A percentile compares a stretch with the other conserved stretches of the same genome.
Conservation (phyloP, 37 sponge, comb jelly and placozoan species). For the Spongia lamella region DNA sequence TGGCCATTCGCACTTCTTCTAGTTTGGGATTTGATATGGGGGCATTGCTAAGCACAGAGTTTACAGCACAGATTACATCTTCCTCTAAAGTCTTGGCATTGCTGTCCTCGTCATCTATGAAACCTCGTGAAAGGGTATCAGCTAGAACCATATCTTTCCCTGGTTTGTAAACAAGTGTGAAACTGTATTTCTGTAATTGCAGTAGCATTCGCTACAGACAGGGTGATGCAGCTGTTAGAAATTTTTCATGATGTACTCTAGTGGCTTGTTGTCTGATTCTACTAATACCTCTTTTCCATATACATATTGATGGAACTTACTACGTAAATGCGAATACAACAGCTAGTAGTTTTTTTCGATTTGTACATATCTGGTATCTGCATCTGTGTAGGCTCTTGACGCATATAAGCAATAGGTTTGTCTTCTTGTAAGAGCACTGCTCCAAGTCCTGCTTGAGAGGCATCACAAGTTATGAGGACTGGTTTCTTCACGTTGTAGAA, state of each 20-base stretch:
- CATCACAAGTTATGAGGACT: conserved; percentile 34
- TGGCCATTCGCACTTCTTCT: not conserved
- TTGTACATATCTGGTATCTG: conserved; percentile 21
- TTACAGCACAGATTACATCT: conserved; percentile 1
- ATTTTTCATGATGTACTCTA: conserved; percentile 8
- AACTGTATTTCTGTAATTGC: not conserved
- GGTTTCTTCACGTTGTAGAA: conserved; percentile 29
- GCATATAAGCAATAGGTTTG: conserved; percentile 27
- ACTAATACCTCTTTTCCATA: conserved; percentile 22
- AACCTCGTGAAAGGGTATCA: not conserved
- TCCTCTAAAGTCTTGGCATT: not conserved
- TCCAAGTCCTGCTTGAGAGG: conserved; percentile 29
- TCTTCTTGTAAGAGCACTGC: conserved; percentile 46
- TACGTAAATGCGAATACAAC: conserved; percentile 44
- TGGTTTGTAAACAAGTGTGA: not conserved
- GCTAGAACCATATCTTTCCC: not conserved
- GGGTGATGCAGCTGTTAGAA: not conserved
- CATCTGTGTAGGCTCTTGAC: not conserved
- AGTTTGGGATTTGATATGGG: not conserved
- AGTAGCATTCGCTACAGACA: conserved; percentile 8
- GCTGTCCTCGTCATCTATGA: not conserved
- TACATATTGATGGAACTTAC: no score
- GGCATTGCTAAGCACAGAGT: conserved; percentile 2
- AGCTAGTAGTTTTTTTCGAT: conserved; percentile 44
- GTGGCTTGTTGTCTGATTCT: conserved; percentile 10